These are phyloP conservation scores for Acanthornis magna DNA, from an alignment of 2,797 vertebrate genomes.

Conservation along the genomic window DNA sequence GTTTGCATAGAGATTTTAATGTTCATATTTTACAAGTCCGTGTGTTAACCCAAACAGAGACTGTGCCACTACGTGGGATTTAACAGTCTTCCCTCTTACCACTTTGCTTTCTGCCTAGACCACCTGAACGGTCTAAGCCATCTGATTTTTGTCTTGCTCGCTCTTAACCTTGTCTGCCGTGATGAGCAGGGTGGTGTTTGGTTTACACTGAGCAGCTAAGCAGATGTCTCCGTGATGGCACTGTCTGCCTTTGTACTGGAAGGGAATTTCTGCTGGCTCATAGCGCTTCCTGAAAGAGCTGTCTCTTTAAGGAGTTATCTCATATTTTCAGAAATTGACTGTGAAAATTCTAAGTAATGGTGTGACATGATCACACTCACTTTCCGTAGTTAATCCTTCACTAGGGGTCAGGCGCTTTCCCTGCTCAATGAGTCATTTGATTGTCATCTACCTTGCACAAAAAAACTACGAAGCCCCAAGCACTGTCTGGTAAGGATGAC, in stretches of 20 bases:
- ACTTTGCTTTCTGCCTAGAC: background rate
- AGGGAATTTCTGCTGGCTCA: constrained; percentile 47
- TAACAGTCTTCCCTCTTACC: background rate
- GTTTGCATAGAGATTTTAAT: background rate
- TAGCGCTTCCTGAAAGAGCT: constrained; percentile 49
- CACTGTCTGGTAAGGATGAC: constrained; percentile 88
- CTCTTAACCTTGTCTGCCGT: constrained; percentile 1
- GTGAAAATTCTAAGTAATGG: constrained; percentile 84
- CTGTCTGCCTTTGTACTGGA: background rate
- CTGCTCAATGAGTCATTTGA: constrained; percentile 86
- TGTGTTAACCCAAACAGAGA: background rate
- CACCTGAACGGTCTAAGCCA: background rate
- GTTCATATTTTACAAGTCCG: background rate
- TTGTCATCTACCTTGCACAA: constrained; percentile 85
- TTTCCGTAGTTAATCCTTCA: constrained; percentile 85
- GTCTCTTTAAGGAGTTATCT: constrained; percentile 75
- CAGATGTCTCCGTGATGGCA: constrained; percentile 18
- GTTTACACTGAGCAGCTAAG: background rate
- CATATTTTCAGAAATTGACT: constrained; percentile 80
- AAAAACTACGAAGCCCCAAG: constrained; percentile 79
- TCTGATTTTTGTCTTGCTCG: background rate
- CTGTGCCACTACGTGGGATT: background rate
- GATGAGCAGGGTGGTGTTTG: background rate
- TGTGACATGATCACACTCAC: constrained; percentile 84
- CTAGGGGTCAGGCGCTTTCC: constrained; percentile 79